Evolutionary conservation across 2,888 invertebrate genomes (phyloP).

Genomic region (Abscondita cerata): DNA sequence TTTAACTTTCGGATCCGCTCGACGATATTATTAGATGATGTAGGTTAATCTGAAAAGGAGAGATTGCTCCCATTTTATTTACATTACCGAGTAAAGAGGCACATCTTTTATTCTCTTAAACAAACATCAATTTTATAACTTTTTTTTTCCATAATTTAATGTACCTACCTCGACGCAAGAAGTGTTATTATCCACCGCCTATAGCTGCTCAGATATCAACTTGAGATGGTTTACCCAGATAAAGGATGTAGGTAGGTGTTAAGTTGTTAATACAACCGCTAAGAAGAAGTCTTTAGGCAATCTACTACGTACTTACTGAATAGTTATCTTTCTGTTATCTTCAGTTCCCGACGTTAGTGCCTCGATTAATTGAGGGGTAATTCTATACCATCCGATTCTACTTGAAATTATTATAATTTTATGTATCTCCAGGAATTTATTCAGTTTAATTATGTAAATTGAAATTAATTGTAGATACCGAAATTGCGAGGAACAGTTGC

Average conservation of each 20-base stretch:
- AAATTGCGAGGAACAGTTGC: constrained; percentile 7
- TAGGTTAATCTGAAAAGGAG: constrained; percentile 28
- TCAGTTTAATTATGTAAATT: constrained; percentile 30
- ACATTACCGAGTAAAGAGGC: neutral
- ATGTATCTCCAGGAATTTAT: constrained; percentile 25
- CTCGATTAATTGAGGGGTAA: constrained; percentile 41
- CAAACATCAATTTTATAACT: no score
- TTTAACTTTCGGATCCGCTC: constrained; percentile 32
- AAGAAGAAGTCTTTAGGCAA: constrained; percentile 36
- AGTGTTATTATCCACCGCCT: constrained; percentile 27
- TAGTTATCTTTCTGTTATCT: constrained; percentile 29
- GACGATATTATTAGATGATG: constrained; percentile 36
- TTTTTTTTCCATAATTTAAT: constrained; percentile 1
- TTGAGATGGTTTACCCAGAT: constrained; percentile 39
- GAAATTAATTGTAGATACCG: constrained; percentile 23
- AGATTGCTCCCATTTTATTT: neutral
- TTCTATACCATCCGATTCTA: constrained; percentile 26
- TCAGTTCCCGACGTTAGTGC: constrained; percentile 16
- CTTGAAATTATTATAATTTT: constrained; percentile 40
- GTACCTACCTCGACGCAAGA: constrained; percentile 14
- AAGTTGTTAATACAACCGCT: constrained; percentile 41
- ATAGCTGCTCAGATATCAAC: constrained; percentile 23
- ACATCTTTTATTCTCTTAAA: neutral
- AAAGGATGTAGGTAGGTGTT: constrained; percentile 40
- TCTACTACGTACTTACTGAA: constrained; percentile 18